phyloP scores from a whole-genome alignment of 2,888 invertebrate genomes.

The Lasioglossum leucozonium region DNA sequence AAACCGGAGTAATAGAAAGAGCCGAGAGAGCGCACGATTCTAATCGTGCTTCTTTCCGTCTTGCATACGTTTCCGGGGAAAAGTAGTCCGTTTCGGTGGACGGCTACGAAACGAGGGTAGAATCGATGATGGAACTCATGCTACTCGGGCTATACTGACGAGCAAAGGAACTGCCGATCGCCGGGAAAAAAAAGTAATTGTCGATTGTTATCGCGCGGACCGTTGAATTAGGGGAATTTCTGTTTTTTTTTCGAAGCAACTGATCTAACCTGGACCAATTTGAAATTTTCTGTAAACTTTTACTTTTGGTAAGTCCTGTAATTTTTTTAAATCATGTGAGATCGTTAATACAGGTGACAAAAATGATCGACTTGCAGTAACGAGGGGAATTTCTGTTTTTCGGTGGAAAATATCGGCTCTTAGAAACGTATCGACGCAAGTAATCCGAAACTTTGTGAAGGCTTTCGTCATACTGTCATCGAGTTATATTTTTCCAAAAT shows the following conservation, averaged over 20 bases:
- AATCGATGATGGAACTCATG: neutral
- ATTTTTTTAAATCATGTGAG: neutral
- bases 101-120: constrained; percentile 31
- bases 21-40: constrained; percentile 32
- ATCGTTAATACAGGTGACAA: neutral
- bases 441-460: neutral
- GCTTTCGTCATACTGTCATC: neutral
- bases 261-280: too few species aligned
- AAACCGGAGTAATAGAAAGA: constrained; percentile 19
- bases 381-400: too few species aligned
- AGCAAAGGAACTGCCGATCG: neutral
- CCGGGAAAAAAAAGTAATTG: constrained; percentile 9
- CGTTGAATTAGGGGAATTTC: neutral
- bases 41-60: constrained; percentile 51
- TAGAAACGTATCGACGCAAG: too few species aligned
- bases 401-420: too few species aligned
- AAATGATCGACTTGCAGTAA: neutral
- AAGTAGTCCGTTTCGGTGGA: constrained; percentile 48
- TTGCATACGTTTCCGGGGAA: constrained; percentile 61
- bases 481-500: neutral
- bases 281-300: neutral
- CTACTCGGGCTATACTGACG: neutral
- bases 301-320: neutral
- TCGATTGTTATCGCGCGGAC: constrained; percentile 2
- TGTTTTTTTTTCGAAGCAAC: neutral